A percentile compares a stretch with the other conserved stretches of the same genome.
These are phyloP conservation scores for Oryzias curvinotus DNA, from an alignment of 2,113 vertebrate species.

Conservation along the genomic window DNA sequence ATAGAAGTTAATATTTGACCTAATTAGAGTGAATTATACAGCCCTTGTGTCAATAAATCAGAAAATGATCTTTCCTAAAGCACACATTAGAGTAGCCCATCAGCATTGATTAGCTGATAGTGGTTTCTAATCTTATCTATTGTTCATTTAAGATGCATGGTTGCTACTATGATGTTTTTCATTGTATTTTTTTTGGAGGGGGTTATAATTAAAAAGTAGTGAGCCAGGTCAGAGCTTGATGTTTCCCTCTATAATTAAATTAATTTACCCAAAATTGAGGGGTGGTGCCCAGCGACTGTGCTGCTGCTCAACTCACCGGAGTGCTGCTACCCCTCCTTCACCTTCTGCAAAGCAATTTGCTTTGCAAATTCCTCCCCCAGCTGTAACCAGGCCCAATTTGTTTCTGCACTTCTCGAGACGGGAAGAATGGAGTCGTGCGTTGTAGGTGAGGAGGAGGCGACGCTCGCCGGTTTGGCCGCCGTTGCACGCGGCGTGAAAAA, in stretches of 20 bases:
- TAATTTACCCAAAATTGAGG: conserved; percentile 18
- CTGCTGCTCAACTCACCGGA: conserved; percentile 20
- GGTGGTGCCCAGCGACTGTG: conserved; percentile 20
- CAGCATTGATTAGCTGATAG: too few relatives aligned
- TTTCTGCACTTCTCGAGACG: conserved; percentile 10
- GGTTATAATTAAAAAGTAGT: neutral
- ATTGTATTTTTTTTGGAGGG: conserved; percentile 1
- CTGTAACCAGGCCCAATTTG: conserved; percentile 33
- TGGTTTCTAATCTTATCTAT: too few relatives aligned
- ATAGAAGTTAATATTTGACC: too few relatives aligned
- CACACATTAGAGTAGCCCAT: too few relatives aligned
- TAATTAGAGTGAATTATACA: too few relatives aligned
- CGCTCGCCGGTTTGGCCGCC: conserved; percentile 1
- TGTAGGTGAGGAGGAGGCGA: conserved; percentile 1
- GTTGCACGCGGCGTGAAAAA: conserved; percentile 9
- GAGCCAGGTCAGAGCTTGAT: conserved; percentile 10
- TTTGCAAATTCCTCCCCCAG: conserved; percentile 57
- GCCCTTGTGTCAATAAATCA: too few relatives aligned
- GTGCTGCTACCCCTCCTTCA: conserved; percentile 39
- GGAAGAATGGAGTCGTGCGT: neutral
- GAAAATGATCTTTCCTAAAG: too few relatives aligned
- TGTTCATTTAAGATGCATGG: too few relatives aligned
- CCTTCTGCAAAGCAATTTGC: conserved; percentile 51
- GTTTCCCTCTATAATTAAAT: conserved; percentile 12
- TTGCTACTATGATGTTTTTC: conserved; percentile 1